Percentiles rank a stretch among this genome's conserved stretches.
Evolutionary conservation across 1,140 invertebrate species (phyloP).

Genomic region (Sinonovacula constricta): DNA sequence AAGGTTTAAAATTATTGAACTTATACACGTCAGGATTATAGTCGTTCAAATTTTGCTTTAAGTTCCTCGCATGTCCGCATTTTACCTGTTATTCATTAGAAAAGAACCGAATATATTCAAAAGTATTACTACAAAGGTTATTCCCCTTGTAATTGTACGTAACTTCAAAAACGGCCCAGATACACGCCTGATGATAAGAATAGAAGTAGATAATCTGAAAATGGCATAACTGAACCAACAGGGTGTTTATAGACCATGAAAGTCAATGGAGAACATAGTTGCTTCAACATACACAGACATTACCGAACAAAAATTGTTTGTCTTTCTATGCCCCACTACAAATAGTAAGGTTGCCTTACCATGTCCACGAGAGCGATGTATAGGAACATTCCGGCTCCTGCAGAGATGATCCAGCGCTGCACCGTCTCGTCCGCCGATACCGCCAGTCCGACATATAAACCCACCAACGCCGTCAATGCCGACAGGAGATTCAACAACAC

Average conservation of each 20-base stretch:
- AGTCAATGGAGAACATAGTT: background rate
- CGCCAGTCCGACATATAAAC: conserved; percentile 81
- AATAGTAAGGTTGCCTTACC: no score
- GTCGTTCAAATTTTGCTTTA: no score
- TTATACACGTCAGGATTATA: no score
- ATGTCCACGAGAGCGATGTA: conserved; percentile 84
- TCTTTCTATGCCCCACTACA: background rate
- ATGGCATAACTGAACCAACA: background rate
- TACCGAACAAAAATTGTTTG: background rate
- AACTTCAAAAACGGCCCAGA: no score
- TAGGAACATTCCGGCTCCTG: conserved; percentile 84
- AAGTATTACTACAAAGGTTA: no score
- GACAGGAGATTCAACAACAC: conserved; percentile 84
- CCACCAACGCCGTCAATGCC: conserved; percentile 84
- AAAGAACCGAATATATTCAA: no score
- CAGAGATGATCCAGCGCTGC: conserved; percentile 81
- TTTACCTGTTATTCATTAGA: no score
- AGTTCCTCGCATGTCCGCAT: no score
- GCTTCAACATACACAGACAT: background rate
- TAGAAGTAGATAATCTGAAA: background rate
- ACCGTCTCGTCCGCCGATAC: conserved; percentile 67
- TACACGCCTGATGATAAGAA: no score
- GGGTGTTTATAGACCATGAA: background rate
- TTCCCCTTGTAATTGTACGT: no score
- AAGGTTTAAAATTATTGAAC: no score